Base-by-base conservation (phyloP, 1,140 invertebrate genomes). In the Epicauta chinensis region DNA sequence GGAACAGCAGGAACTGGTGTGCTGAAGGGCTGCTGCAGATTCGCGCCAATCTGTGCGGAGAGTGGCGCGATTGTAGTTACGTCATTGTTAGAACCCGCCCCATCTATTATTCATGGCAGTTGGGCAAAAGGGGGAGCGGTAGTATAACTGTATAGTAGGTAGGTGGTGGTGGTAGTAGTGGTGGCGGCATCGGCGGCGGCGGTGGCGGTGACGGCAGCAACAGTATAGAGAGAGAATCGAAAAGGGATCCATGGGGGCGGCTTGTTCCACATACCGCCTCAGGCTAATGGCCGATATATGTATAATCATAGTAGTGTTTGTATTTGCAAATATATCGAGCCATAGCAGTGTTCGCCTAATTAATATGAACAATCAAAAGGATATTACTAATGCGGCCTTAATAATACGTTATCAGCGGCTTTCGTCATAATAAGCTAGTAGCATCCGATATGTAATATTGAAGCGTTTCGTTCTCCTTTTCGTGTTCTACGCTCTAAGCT, bases 1-100 rank as follows among this genome's bases (percentile, higher is more conserved):
- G 17, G 23, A 35, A 10, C 48, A 41, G 48, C 13, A 39, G 37
- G 37, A 15, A 16, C 37, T 13, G 42, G 32, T 45, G 56, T 40
- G 36, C 48, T 34, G 36, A 52, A 55, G 49, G 54, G 54, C 55
- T 47, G 60, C 59, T 36, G 53, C 49, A 56, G 53, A 61, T 64
- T 61, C 59, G 65, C 65, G 65, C 68, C 68, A 70, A 70, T 70
- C 68, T 70, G 68, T 69, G 68, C 68, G 51, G 59, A 62, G 64
- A 66, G 59, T 58, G 57, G 61, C 55, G 64, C 66, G 68, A 70
- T 70, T 67, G 68, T 67, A 68, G 68, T 69, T 70, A 67, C 68
- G 68, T 69, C 68, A 70, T 70, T 70, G 68, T 70, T 70, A 67
- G 67, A 70, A 66, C 68, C 66, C 68, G 68, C 68, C 68, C 68